A percentile compares a stretch with the other conserved stretches of the same genome.
phyloP scores from a whole-genome alignment of 2,888 invertebrate species.

The Carabus problematicus region DNA sequence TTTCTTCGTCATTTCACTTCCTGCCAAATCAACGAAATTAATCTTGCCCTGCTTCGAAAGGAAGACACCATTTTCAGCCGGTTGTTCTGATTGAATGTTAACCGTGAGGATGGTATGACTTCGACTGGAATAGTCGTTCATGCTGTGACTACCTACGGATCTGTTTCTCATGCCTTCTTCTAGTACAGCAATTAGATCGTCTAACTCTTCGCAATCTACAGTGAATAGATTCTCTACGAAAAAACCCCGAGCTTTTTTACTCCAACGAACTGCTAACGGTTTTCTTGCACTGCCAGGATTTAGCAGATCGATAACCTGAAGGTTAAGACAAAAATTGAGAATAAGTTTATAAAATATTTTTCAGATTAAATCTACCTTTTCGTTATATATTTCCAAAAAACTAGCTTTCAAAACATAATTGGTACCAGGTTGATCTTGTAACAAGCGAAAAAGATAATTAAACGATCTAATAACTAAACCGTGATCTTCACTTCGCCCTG shows the following conservation, averaged over 20 bases:
- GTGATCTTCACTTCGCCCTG: slow-evolving; percentile 70
- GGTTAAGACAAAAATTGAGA: too few relatives aligned
- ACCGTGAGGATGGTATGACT: slow-evolving; percentile 93
- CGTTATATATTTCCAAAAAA: slow-evolving; percentile 95
- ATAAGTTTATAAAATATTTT: too few relatives aligned
- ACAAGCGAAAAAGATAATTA: slow-evolving; percentile 84
- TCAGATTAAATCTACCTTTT: slow-evolving; percentile 80
- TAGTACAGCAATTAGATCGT: slow-evolving; percentile 89
- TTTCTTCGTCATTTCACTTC: slow-evolving; percentile 96
- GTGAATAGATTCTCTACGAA: slow-evolving; percentile 97
- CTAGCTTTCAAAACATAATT: slow-evolving; percentile 90
- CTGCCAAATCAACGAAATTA: slow-evolving; percentile 94
- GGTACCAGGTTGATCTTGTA: slow-evolving; percentile 77
- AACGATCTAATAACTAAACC: slow-evolving; percentile 91
- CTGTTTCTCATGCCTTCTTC: slow-evolving; percentile 95
- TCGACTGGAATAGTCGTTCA: slow-evolving; percentile 89
- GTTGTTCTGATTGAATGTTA: slow-evolving; percentile 85
- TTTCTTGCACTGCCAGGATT: slow-evolving; percentile 85
- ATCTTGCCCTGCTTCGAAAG: slow-evolving; percentile 93
- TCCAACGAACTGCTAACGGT: slow-evolving; percentile 91
- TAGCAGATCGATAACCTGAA: slow-evolving; percentile 89
- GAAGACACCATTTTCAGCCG: slow-evolving; percentile 81
- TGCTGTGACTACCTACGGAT: slow-evolving; percentile 87
- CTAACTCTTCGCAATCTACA: slow-evolving; percentile 91
- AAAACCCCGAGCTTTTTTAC: slow-evolving; percentile 90